These are phyloP conservation scores for Drosophila gunungcola DNA, from an alignment of 1,140 invertebrate genomes.

Conservation along the genomic window DNA sequence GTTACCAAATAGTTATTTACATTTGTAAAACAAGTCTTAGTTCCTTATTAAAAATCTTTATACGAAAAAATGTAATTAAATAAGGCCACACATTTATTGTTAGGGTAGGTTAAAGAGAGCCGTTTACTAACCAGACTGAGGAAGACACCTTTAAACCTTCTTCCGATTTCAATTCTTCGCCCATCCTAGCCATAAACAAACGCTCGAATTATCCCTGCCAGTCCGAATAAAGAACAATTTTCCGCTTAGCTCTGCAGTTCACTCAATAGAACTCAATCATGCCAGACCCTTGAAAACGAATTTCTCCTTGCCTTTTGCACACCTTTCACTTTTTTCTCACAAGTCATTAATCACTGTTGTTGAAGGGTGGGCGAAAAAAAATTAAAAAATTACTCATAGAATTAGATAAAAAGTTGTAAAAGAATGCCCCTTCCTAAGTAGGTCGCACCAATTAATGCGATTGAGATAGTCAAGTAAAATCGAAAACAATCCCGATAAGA, in stretches of 20 bases:
- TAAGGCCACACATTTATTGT: no score
- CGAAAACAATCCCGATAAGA: constrained; percentile 24
- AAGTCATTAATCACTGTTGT: constrained; percentile 70
- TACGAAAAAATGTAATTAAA: no score
- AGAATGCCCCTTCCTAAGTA: constrained; percentile 56
- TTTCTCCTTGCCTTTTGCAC: constrained; percentile 45
- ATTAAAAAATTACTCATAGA: constrained; percentile 31
- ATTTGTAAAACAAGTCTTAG: no score
- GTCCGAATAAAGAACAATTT: constrained; percentile 20
- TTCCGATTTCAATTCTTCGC: not conserved
- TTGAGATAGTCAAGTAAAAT: constrained; percentile 73
- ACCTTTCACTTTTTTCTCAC: constrained; percentile 67
- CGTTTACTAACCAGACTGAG: no score
- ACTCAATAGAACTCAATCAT: constrained; percentile 61
- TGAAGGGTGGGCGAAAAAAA: constrained; percentile 17
- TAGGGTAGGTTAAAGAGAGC: no score
- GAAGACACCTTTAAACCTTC: not conserved
- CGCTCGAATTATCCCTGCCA: constrained; percentile 32
- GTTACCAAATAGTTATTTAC: no score
- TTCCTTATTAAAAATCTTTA: no score
- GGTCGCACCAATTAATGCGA: constrained; percentile 59
- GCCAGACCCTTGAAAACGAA: constrained; percentile 25
- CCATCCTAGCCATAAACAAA: constrained; percentile 11
- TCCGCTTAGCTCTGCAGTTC: constrained; percentile 30
- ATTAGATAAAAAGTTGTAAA: constrained; percentile 31